Evolutionary conservation across 2,888 invertebrate genomes (phyloP).

Genomic region (Venusia cambrica): DNA sequence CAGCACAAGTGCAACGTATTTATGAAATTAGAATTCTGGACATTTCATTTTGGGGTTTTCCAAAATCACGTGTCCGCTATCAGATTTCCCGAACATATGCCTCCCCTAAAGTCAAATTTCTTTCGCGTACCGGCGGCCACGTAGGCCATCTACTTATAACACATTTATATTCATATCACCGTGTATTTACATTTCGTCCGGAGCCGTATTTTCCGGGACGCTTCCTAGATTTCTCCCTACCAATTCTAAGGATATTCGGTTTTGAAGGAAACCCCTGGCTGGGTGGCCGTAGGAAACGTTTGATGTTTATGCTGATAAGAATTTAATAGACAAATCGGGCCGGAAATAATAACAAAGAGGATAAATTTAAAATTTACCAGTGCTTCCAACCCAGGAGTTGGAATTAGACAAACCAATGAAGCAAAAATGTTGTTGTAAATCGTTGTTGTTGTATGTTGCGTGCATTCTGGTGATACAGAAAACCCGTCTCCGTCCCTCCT

Average conservation of each 20-base stretch:
- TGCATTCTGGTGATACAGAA: too few relatives aligned
- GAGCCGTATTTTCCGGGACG: slow-evolving; percentile 53
- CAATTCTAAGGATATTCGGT: slow-evolving; percentile 43
- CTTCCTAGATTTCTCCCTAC: too few relatives aligned
- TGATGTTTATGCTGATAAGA: slow-evolving; percentile 38
- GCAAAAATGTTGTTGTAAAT: too few relatives aligned
- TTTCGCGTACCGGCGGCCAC: slow-evolving; percentile 33
- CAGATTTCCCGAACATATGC: slow-evolving; percentile 17
- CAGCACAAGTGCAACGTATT: too few relatives aligned
- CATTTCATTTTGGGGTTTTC: slow-evolving; percentile 4
- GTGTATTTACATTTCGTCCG: slow-evolving; percentile 74
- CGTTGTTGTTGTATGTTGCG: too few relatives aligned
- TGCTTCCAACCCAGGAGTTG: too few relatives aligned
- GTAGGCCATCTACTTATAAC: slow-evolving; percentile 64
- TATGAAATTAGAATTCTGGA: slow-evolving; percentile 6
- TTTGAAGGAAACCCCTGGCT: slow-evolving; percentile 33
- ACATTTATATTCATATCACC: slow-evolving; percentile 79
- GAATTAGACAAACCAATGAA: too few relatives aligned
- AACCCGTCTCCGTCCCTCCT: too few relatives aligned
- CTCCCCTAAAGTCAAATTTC: slow-evolving; percentile 19
- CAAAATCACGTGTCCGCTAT: slow-evolving; percentile 20
- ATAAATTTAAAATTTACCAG: too few relatives aligned
- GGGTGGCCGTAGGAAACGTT: slow-evolving; percentile 24
- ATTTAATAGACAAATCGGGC: too few relatives aligned
- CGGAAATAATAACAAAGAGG: too few relatives aligned